Conservation (phyloP, 1,140 invertebrate genomes). For the Papilio glaucus region DNA sequence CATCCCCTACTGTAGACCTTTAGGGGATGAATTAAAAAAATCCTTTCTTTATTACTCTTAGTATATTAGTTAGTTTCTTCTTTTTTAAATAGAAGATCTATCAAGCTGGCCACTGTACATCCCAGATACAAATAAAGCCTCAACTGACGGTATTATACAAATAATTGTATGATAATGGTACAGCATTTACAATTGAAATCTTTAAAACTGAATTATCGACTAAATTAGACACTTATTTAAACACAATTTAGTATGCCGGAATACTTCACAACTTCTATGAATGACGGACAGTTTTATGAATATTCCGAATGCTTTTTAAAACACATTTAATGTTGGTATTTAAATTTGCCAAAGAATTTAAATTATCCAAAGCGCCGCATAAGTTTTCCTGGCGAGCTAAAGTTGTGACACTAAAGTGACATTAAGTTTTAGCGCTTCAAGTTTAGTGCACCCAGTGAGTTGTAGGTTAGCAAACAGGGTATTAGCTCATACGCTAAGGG, state of each 20-base stretch:
- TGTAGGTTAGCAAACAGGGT: background rate
- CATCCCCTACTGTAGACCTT: no score
- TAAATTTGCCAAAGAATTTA: slow-evolving; percentile 16
- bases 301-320: background rate
- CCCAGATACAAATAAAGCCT: no score
- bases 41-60: no score
- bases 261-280: background rate
- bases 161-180: no score
- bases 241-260: background rate
- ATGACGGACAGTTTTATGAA: background rate
- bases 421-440: slow-evolving; percentile 22
- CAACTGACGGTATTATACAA: no score
- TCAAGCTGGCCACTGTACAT: no score
- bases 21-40: no score
- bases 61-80: no score
- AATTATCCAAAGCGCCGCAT: slow-evolving; percentile 8
- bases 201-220: background rate
- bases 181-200: no score
- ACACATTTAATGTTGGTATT: background rate
- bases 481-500: background rate
- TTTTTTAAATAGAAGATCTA: no score
- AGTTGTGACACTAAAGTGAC: slow-evolving; percentile 16
- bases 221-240: background rate
- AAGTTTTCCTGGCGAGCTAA: background rate
- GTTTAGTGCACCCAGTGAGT: background rate